Conservation (phyloP, 2,888 invertebrate genomes). For the Scaptomyza caliginosa region DNA sequence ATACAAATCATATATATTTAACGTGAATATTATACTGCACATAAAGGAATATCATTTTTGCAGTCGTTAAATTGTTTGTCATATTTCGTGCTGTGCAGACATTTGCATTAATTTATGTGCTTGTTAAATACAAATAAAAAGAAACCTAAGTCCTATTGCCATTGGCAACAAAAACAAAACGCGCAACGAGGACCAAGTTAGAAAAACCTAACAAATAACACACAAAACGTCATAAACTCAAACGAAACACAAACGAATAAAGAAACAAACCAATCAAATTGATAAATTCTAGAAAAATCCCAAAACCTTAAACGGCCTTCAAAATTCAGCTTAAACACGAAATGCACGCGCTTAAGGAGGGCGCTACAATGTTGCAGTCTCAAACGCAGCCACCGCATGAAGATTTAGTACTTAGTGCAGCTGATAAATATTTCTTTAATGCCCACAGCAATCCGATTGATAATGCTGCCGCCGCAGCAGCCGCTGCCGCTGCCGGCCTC, state of each 20-base stretch:
- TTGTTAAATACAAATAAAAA: slow-evolving; percentile 51
- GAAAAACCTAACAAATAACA: slow-evolving; percentile 7
- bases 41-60: background rate
- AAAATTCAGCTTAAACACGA: slow-evolving; percentile 76
- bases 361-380: slow-evolving; percentile 75
- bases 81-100: slow-evolving; percentile 36
- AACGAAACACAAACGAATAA: slow-evolving; percentile 3
- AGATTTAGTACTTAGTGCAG: slow-evolving; percentile 53
- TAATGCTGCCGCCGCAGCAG: slow-evolving; percentile 82
- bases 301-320: slow-evolving; percentile 40
- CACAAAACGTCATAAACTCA: background rate
- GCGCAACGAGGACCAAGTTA: slow-evolving; percentile 16
- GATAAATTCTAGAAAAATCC: background rate
- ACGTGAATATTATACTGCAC: slow-evolving; percentile 1
- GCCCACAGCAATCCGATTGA: slow-evolving; percentile 86
- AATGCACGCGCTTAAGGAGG: slow-evolving; percentile 79
- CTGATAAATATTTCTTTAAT: slow-evolving; percentile 77
- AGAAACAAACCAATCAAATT: background rate
- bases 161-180: slow-evolving; percentile 65
- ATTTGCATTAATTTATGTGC: slow-evolving; percentile 64
- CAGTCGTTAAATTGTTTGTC: slow-evolving; percentile 29
- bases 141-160: slow-evolving; percentile 57
- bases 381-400: slow-evolving; percentile 55
- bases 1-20: background rate
- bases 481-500: slow-evolving; percentile 82